Evolutionary conservation across 2,113 vertebrate species (phyloP).

Genomic region (Egretta garzetta): DNA sequence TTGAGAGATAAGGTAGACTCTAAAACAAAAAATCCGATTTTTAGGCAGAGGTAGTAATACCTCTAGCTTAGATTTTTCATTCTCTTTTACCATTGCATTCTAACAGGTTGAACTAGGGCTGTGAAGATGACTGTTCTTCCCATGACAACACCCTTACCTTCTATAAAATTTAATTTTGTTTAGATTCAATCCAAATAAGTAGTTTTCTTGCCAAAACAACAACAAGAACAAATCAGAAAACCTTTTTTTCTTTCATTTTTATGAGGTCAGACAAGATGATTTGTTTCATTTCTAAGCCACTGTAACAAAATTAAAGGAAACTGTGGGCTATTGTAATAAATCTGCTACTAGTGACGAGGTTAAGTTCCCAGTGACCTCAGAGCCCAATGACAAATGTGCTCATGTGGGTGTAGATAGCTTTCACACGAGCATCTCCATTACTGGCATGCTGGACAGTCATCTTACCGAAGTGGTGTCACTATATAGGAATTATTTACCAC

Average conservation of each 20-base stretch:
- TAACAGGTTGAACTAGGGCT: neutral
- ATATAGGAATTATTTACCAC: neutral
- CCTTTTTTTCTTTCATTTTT: neutral
- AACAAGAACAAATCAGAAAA: neutral
- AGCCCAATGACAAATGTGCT: neutral
- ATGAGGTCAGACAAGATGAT: neutral
- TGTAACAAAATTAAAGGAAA: neutral
- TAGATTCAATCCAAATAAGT: neutral
- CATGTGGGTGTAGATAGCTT: neutral
- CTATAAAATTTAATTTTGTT: neutral
- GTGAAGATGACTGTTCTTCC: neutral
- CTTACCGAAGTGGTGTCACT: neutral
- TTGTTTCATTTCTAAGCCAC: neutral
- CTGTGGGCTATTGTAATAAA: neutral
- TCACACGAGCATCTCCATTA: neutral
- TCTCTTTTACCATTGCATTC: neutral
- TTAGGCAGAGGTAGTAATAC: neutral
- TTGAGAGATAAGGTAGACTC: neutral
- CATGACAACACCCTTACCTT: neutral
- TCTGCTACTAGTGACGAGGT: rapidly evolving
- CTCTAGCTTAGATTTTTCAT: neutral
- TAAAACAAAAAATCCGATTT: neutral
- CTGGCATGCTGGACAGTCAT: neutral
- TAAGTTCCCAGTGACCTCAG: neutral
- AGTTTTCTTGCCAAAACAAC: neutral